phyloP scores from a whole-genome alignment of 2,888 invertebrate genomes.

The Aproaerema taeniolella region DNA sequence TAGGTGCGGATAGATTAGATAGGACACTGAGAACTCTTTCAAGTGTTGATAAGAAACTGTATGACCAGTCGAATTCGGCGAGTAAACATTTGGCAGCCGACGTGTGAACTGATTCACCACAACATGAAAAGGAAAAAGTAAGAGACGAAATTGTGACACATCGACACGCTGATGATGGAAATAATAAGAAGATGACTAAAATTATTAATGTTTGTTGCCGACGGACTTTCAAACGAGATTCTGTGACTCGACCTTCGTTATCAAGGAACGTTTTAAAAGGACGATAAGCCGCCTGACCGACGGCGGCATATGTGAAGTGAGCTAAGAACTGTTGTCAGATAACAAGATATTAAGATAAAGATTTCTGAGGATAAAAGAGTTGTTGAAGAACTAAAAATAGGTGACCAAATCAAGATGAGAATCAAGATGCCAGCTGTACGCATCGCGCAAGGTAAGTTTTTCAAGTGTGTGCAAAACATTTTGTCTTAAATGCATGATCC shows the following conservation, averaged over 20 bases:
- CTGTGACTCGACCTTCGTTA: conserved; percentile 57
- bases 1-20: conserved; percentile 68
- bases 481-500: no score
- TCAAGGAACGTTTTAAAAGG: conserved; percentile 56
- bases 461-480: no score
- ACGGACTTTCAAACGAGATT: conserved; percentile 55
- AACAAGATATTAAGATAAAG: conserved; percentile 56
- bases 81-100: conserved; percentile 42
- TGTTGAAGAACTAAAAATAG: conserved; percentile 71
- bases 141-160: conserved; percentile 26
- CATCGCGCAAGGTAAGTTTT: conserved; percentile 95
- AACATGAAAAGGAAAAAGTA: conserved; percentile 75
- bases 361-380: conserved; percentile 59
- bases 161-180: conserved; percentile 38
- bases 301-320: conserved; percentile 73
- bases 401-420: conserved; percentile 90
- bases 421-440: conserved; percentile 98
- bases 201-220: conserved; percentile 43
- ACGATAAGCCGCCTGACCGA: conserved; percentile 68
- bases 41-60: conserved; percentile 66
- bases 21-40: conserved; percentile 59
- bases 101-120: conserved; percentile 41
- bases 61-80: conserved; percentile 59
- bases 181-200: conserved; percentile 56
- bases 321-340: conserved; percentile 54